Base-by-base conservation (phyloP, 2,888 invertebrate species). In the Polydrusus tereticollis region DNA sequence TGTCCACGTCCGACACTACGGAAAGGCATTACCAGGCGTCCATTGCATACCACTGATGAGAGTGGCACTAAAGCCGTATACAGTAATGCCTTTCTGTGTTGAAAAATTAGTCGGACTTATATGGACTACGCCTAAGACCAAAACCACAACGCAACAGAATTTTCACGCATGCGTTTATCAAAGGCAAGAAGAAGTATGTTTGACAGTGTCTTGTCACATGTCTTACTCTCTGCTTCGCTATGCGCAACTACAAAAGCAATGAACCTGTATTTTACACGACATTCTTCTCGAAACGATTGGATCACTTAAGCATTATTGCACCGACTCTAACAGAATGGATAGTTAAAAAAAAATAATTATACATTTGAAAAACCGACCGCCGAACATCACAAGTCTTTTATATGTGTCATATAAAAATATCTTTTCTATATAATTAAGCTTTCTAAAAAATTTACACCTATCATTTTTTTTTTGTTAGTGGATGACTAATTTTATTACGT, bases 361-460 rank as follows among this genome's bases (percentile, higher is more conserved):
- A 55, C 52, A 29, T 3, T 55, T 52, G 7, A 45, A 63, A 47
- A 63, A 63, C 36, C 47, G 47, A 63, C 18, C 20, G 18, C 20
- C 29, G 29, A 63, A 63, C 63, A 63, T 63, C 63, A 63, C 63
- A 63, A 47, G 45, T 63, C 63, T 47, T 62, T 41, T 59, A 41
- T 52, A 47, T 57, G 41, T 50, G 41, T 65, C 65, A 65, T 65
- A 65, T 65, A 57, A 63, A 63, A 63, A 63, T 63, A 63, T 45
- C 47, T 63, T 63, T 45, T 47, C 47, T 63, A 33, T 47, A n/a
- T 26, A 60, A n/a, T 60, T 43, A 47, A 29, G 47, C 47, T 47
- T 47, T 33, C 47, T 63, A 63, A 45, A 66, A 67, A 72, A 67
- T 72, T 38, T 72, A 72, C 63, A 67, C 55, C 52, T 55, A 55